Conservation (phyloP, 2,797 vertebrate genomes). For the Brachyalestes nurse region DNA sequence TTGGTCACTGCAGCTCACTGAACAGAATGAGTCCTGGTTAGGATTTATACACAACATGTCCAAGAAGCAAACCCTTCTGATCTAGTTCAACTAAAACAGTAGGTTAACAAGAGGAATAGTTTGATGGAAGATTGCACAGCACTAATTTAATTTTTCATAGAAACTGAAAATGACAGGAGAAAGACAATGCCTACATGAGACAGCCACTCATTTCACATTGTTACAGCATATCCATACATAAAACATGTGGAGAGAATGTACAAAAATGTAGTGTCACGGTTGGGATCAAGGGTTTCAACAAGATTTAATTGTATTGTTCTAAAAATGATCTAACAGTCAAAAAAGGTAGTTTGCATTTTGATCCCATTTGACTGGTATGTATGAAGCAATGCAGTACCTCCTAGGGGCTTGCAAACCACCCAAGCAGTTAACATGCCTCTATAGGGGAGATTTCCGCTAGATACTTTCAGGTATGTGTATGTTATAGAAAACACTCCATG, state of each 20-base stretch:
- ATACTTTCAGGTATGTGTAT: background rate
- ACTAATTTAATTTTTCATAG: background rate
- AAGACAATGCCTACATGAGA: background rate
- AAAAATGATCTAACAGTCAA: background rate
- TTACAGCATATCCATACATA: background rate
- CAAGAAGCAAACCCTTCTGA: too few species aligned
- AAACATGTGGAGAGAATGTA: background rate
- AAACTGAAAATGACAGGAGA: background rate
- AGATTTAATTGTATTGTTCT: background rate
- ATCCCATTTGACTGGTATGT: constrained; percentile 2
- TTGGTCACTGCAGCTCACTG: background rate
- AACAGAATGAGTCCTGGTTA: too few species aligned
- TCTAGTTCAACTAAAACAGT: too few species aligned
- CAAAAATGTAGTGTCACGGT: background rate
- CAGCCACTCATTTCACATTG: background rate
- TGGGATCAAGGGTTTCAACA: background rate
- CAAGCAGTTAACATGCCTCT: background rate
- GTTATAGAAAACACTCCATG: background rate
- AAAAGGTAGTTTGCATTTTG: background rate
- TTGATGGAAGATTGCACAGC: background rate
- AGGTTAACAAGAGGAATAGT: background rate
- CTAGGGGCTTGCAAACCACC: background rate
- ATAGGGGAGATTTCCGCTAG: constrained; percentile 26
- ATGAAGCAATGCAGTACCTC: background rate
- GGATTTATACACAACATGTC: too few species aligned